phyloP scores from a whole-genome alignment of 2,888 invertebrate genomes.

The Drosophila multiciliata region DNA sequence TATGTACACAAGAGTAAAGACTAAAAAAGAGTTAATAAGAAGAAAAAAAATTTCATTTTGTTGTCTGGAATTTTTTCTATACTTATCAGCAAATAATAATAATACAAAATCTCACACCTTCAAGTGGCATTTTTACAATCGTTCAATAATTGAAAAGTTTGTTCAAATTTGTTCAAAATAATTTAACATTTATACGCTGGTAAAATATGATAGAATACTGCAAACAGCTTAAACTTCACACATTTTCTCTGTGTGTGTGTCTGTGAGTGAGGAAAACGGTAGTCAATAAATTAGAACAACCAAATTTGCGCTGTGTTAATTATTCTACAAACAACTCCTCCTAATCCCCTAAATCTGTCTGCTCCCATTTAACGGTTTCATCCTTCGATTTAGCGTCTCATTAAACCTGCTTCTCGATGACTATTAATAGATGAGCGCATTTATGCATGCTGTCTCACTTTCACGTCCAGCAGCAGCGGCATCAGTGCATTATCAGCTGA shows the following conservation, averaged over 20 bases:
- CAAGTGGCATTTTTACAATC: constrained; percentile 46
- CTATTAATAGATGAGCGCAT: constrained; percentile 37
- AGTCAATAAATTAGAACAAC: constrained; percentile 72
- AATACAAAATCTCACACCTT: constrained; percentile 12
- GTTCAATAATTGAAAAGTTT: constrained; percentile 57
- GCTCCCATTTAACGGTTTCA: not conserved
- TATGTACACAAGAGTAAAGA: constrained; percentile 49
- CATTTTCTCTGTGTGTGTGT: constrained; percentile 7
- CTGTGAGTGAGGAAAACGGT: constrained; percentile 15
- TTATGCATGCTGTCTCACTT: constrained; percentile 1
- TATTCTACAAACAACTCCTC: constrained; percentile 40
- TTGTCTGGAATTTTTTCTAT: constrained; percentile 18
- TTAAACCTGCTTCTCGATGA: constrained; percentile 28
- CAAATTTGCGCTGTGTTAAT: constrained; percentile 65
- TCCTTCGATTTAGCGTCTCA: constrained; percentile 29
- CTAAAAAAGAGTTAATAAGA: not conserved
- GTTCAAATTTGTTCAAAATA: constrained; percentile 59
- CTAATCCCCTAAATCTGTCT: not conserved
- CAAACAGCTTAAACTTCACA: constrained; percentile 22
- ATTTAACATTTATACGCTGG: constrained; percentile 67
- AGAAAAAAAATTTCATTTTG: not conserved
- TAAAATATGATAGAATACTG: constrained; percentile 48
- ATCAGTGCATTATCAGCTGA: constrained; percentile 2
- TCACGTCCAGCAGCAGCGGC: constrained; percentile 23
- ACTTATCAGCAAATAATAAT: constrained; percentile 24